These are phyloP conservation scores for Liopterus haemorrhoidalis DNA, from an alignment of 2,888 invertebrate species.

Conservation along the genomic window DNA sequence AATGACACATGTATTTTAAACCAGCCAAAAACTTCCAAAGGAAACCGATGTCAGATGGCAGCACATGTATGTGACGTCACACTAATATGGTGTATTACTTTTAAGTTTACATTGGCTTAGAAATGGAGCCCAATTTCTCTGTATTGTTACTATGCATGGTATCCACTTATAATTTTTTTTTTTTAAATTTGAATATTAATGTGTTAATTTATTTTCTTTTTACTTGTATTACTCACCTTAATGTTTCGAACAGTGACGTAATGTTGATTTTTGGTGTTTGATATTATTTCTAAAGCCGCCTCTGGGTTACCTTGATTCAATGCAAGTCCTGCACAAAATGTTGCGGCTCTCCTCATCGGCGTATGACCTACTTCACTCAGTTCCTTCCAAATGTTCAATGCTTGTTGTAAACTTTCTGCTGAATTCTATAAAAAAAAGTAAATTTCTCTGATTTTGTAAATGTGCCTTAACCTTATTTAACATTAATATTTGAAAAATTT, in stretches of 20 bases:
- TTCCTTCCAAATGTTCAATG: conserved; percentile 56
- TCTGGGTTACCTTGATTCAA: conserved; percentile 63
- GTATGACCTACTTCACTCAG: conserved; percentile 51
- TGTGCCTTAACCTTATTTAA: neutral
- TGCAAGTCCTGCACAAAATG: conserved; percentile 62
- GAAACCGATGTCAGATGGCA: too few species aligned
- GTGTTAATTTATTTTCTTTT: too few species aligned
- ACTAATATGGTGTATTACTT: too few species aligned
- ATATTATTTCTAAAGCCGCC: conserved; percentile 61
- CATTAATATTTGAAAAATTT: conserved; percentile 8
- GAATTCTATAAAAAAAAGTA: conserved; percentile 57
- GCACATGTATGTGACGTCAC: too few species aligned
- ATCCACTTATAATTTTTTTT: conserved; percentile 12
- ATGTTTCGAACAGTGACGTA: conserved; percentile 66
- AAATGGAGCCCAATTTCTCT: too few species aligned
- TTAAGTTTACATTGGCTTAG: too few species aligned
- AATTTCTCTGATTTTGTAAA: neutral
- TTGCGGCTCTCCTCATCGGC: conserved; percentile 56
- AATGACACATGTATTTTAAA: too few species aligned
- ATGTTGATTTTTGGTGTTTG: conserved; percentile 49
- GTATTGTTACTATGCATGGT: too few species aligned
- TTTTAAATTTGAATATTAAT: conserved; percentile 7
- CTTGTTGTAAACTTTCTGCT: conserved; percentile 58
- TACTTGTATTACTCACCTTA: conserved; percentile 47
- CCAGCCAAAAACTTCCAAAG: too few species aligned